These are phyloP conservation scores for Crepidodera aurea DNA, from an alignment of 2,888 invertebrate species.

Conservation along the genomic window DNA sequence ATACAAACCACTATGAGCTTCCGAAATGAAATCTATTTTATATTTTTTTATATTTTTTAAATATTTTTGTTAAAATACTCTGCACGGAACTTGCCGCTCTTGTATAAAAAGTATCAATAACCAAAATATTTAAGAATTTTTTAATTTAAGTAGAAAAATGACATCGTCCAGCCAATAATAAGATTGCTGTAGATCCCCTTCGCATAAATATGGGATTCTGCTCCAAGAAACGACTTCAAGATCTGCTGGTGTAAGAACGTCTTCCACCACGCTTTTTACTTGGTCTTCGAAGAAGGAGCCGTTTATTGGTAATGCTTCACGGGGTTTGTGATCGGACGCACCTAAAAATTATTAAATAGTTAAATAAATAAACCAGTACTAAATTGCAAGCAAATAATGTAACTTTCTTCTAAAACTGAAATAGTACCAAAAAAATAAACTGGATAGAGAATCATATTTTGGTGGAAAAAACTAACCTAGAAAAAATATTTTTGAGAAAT, in stretches of 20 bases:
- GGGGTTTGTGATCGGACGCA: slow-evolving; percentile 74
- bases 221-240: slow-evolving; percentile 86
- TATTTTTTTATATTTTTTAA: no score
- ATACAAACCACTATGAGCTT: no score
- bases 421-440: no score
- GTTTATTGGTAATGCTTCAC: slow-evolving; percentile 72
- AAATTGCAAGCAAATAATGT: background rate
- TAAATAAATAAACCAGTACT: background rate
- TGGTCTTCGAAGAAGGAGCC: slow-evolving; percentile 82
- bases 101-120: no score
- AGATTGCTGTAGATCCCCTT: slow-evolving; percentile 91
- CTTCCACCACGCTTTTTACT: slow-evolving; percentile 72
- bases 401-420: no score
- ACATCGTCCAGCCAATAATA: slow-evolving; percentile 93
- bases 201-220: slow-evolving; percentile 93
- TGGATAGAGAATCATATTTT: no score
- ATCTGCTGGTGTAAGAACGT: slow-evolving; percentile 71
- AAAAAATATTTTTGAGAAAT: no score
- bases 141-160: slow-evolving; percentile 76
- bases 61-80: no score
- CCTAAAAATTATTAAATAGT: slow-evolving; percentile 61
- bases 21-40: no score
- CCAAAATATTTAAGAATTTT: slow-evolving; percentile 4
- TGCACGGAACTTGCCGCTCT: no score
- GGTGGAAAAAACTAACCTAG: no score